Evolutionary conservation across 1,140 invertebrate species (phyloP).

Genomic region (Papilio polyxenes): DNA sequence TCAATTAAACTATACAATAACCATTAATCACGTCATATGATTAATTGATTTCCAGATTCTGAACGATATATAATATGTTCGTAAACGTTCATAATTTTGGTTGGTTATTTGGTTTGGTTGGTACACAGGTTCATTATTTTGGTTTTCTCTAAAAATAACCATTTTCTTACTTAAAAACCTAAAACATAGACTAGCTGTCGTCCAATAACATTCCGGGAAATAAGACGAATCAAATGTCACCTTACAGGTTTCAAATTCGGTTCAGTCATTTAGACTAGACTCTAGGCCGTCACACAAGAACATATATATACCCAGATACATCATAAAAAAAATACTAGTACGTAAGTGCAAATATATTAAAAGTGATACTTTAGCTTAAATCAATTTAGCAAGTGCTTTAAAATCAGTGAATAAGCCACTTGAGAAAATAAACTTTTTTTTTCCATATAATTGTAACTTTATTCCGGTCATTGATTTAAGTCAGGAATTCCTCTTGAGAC

Average conservation of each 20-base stretch:
- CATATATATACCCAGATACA: too few relatives aligned
- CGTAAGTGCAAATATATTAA: neutral
- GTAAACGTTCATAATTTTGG: neutral
- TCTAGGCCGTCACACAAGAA: too few relatives aligned
- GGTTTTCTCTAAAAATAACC: too few relatives aligned
- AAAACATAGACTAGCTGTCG: too few relatives aligned
- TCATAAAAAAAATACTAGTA: too few relatives aligned
- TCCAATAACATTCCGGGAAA: too few relatives aligned
- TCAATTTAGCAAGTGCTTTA: neutral
- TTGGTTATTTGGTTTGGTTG: too few relatives aligned
- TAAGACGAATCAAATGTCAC: too few relatives aligned
- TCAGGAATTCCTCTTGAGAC: constrained; percentile 12
- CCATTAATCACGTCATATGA: constrained; percentile 20
- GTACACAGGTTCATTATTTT: too few relatives aligned
- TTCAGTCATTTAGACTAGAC: too few relatives aligned
- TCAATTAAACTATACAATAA: constrained; percentile 29
- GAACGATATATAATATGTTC: neutral
- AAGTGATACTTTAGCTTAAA: constrained; percentile 2
- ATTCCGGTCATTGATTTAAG: neutral
- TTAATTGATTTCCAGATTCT: constrained; percentile 1
- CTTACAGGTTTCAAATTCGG: too few relatives aligned
- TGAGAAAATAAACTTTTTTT: neutral
- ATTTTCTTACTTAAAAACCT: too few relatives aligned
- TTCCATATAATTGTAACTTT: neutral
- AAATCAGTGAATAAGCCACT: neutral